Conservation (phyloP, 1,140 invertebrate species). For the Zaprionus vittiger region DNA sequence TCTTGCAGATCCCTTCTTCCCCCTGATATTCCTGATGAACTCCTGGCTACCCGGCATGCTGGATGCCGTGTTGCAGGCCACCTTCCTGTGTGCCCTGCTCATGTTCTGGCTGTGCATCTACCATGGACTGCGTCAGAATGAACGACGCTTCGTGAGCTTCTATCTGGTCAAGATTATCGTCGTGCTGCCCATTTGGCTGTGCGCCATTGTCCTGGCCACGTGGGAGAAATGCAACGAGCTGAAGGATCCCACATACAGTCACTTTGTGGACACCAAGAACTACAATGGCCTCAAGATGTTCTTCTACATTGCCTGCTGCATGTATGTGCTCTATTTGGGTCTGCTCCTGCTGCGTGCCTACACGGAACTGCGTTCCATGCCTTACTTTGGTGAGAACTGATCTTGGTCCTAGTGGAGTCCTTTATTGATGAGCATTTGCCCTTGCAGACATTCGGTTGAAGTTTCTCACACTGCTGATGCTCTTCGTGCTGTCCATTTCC, state of each 20-base stretch:
- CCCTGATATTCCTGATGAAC: conserved; percentile 94
- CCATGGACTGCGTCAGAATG: conserved; percentile 97
- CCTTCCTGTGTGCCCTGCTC: conserved; percentile 94
- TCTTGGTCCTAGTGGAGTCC: neutral
- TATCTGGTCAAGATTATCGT: conserved; percentile 96
- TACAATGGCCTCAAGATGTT: conserved; percentile 94
- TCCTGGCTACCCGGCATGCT: conserved; percentile 96
- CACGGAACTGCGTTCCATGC: conserved; percentile 97
- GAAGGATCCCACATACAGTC: conserved; percentile 96
- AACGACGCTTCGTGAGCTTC: conserved; percentile 93
- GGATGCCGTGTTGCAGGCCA: conserved; percentile 95
- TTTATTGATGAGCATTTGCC: neutral
- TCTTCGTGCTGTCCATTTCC: conserved; percentile 92
- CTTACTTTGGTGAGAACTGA: conserved; percentile 93
- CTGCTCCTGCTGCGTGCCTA: conserved; percentile 95
- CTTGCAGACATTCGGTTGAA: conserved; percentile 94
- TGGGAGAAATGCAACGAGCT: conserved; percentile 96
- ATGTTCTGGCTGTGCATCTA: conserved; percentile 96
- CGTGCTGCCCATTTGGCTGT: conserved; percentile 94
- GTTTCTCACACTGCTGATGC: conserved; percentile 94
- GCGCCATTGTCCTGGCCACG: conserved; percentile 92
- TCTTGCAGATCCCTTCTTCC: conserved; percentile 94
- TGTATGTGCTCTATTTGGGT: conserved; percentile 94
- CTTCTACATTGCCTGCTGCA: conserved; percentile 93
- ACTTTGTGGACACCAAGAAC: conserved; percentile 93